Evolutionary conservation across 2,797 vertebrate genomes (phyloP).

Genomic region (Manis crassicaudata): DNA sequence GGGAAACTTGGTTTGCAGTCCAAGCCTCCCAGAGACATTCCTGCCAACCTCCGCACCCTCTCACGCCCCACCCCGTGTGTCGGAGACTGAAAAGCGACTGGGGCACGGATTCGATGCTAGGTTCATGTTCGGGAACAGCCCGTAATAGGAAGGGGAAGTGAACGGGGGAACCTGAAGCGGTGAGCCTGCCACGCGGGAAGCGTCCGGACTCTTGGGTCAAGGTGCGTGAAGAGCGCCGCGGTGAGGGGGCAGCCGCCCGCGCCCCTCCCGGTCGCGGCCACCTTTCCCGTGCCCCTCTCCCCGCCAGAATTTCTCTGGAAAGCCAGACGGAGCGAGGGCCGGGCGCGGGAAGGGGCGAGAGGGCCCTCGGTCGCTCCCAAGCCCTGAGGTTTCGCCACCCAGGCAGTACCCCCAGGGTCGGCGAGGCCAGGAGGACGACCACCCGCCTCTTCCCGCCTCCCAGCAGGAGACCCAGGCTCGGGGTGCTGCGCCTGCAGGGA

Average conservation of each 20-base stretch:
- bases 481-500: not conserved
- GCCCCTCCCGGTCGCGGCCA: not conserved
- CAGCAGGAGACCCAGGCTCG: not conserved
- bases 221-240: not conserved
- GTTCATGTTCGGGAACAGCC: conserved; percentile 66
- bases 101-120: not conserved
- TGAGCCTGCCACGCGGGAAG: conserved; percentile 68
- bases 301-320: conserved; percentile 67
- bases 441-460: conserved; percentile 49
- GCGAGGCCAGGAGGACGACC: conserved; percentile 49
- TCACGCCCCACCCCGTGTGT: conserved; percentile 54
- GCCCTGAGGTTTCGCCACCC: conserved; percentile 54
- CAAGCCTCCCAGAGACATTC: not conserved
- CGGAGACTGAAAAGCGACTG: not conserved
- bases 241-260: not conserved
- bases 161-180: conserved; percentile 76
- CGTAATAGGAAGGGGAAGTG: conserved; percentile 80
- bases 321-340: not conserved
- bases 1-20: conserved; percentile 45
- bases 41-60: conserved; percentile 63
- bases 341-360: conserved; percentile 10
- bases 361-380: not conserved
- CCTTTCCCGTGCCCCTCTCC: conserved; percentile 2
- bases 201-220: conserved; percentile 57
- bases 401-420: conserved; percentile 53